Evolutionary conservation across 2,888 invertebrate species (phyloP).

Genomic region (Gastrophysa polygoni): DNA sequence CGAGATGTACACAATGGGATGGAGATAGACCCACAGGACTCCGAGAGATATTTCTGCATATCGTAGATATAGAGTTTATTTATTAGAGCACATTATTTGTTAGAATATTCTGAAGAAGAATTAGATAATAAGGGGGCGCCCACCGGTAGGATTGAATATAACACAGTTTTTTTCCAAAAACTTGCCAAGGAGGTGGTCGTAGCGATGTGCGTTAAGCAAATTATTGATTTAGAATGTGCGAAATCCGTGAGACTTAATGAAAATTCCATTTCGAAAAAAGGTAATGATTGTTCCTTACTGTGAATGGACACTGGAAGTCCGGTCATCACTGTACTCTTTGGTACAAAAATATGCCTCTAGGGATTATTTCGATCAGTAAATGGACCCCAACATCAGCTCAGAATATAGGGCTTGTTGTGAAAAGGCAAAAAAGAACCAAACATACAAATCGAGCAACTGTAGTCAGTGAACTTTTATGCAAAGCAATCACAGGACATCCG

Average conservation of each 20-base stretch:
- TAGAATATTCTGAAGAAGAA: too few species aligned
- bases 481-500: too few species aligned
- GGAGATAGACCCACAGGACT: slow-evolving; percentile 3
- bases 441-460: background rate
- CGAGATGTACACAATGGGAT: slow-evolving; percentile 12
- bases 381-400: background rate
- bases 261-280: background rate
- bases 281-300: slow-evolving; percentile 8
- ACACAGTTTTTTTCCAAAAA: too few species aligned
- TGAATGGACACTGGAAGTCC: slow-evolving; percentile 6
- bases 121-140: too few species aligned
- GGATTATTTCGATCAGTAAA: background rate
- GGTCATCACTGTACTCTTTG: slow-evolving; percentile 4
- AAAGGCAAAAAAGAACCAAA: background rate
- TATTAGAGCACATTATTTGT: too few species aligned
- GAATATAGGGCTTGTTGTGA: background rate
- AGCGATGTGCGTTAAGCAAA: too few species aligned
- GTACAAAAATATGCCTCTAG: slow-evolving; percentile 6
- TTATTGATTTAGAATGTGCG: slow-evolving; percentile 12
- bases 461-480: slow-evolving; percentile 2
- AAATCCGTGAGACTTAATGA: slow-evolving; percentile 6
- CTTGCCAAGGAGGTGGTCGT: too few species aligned
- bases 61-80: slow-evolving; percentile 14
- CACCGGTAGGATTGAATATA: too few species aligned
- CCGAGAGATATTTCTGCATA: slow-evolving; percentile 48